Evolutionary conservation across 2,888 invertebrate species (phyloP), one percentile per base, ranked within the genome.

Genomic region (Catocala sponsa): DNA sequence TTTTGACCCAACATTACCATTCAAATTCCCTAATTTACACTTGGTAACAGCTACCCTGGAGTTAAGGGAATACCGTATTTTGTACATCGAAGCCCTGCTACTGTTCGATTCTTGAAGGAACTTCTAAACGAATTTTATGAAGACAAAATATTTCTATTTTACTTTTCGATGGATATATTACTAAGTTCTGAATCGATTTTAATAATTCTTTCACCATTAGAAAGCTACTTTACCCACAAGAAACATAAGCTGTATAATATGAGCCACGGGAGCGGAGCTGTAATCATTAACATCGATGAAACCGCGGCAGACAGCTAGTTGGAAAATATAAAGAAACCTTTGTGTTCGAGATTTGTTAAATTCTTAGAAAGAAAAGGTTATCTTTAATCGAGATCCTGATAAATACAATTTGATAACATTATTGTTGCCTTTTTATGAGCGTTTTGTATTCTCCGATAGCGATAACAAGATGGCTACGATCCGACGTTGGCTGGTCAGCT

Each of bases 1-100:
- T 56, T 72, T 71, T 79, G 76, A 79, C 75, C 82, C 76, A 46
- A 73, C 66, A 81, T 83, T 84, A 78, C 76, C 78, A 84, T 84
- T 73, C 72, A 70, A 82, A 83, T 79, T 74, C 55, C 74, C 76
- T 80, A 79, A 84, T 85, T 87, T 84, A 80, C 84, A 85, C 79
- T 76, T 66, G n/a, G 72, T 80, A 78, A 76, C 78, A 76, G 78
- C 71, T 76, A 57, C 78, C 70, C 78, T 72, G 63, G 44, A 53
- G 63, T 66, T 72, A 70, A 55, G 59, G 52, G 63, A 74, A 76
- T 66, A 48, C 59, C 65, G 55, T 58, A 56, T 62, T 69, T 69
- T 65, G 67, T 68, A 46, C 59, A 63, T 42, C 56, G 59, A 65
- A 47, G 52, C 47, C 64, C 60, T 68, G 68, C 68, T 69, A 49